Evolutionary conservation across 2,797 vertebrate genomes (phyloP), one percentile per base, ranked within the genome.

Genomic region (Anas flavirostris): DNA sequence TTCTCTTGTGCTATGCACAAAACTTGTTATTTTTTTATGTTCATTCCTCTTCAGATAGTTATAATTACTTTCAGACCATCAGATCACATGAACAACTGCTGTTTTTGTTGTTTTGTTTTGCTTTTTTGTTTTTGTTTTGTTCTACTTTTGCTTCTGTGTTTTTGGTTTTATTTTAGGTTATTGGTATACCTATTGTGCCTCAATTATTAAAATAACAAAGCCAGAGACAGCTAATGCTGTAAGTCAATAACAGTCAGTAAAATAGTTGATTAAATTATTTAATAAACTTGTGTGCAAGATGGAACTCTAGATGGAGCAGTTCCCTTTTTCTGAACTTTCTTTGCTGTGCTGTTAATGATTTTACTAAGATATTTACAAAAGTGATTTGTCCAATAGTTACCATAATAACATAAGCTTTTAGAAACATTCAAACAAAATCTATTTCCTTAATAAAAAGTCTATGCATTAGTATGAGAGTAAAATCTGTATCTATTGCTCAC

Each of bases 251-350:
- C 16, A 93, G 18, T 2, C 29, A 56, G 18, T n/a, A 68, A 88
- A 91, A 84, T 72, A 9, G 82, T 77, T 86, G 64, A 91, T 85
- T 94, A 70, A 94, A 93, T 86, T 91, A 93, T 63, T 90, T 95
- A 94, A 90, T 93, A 93, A 67, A 55, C 35, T 94, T 95, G 83
- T 89, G 72, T 93, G 67, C 87, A 96, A 86, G 80, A 94, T 4
- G 50, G 55, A 96, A 98, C 98, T 98, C 96, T 98, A 98, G 97
- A 98, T 98, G 97, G 97, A 98, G 97, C 95, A 98, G 87, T 98
- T 97, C 88, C 78, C 97, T 97, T 94, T 96, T 56, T 94, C 83
- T 97, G 94, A 95, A 87, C 72, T 95, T 94, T 41, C 50, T 95
- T 89, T 91, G 25, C 74, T 86, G 22, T 12, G 21, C 28, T 70